A percentile compares a stretch with the other conserved stretches of the same genome.
Conservation (phyloP, 2,113 vertebrate species). For the Zapus hudsonius region DNA sequence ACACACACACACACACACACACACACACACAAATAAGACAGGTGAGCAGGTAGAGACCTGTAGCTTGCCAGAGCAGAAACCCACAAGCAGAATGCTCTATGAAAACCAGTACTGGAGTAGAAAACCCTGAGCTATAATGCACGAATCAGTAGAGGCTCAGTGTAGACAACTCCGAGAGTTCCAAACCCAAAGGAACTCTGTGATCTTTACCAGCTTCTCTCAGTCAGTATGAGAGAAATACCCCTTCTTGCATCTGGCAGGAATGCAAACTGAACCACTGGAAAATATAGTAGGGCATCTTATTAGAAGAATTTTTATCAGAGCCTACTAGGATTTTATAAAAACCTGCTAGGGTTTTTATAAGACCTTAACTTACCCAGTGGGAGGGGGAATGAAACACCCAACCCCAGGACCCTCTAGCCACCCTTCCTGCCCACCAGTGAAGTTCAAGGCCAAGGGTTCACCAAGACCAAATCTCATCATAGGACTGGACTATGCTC, state of each 20-base stretch:
- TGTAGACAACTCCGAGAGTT: neutral
- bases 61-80: conserved; percentile 1
- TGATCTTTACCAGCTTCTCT: neutral
- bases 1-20: neutral
- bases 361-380: neutral
- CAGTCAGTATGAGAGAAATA: neutral
- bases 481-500: neutral
- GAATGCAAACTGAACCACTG: neutral
- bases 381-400: neutral
- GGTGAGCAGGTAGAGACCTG: neutral
- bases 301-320: neutral
- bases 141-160: neutral
- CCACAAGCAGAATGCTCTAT: neutral
- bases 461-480: neutral
- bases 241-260: neutral
- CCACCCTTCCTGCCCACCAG: neutral
- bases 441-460: neutral
- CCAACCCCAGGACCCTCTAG: neutral
- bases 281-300: neutral
- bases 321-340: neutral
- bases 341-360: too few relatives aligned
- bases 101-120: neutral
- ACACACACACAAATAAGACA: neutral
- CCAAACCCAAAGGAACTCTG: neutral
- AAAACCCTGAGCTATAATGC: neutral